A percentile compares a stretch with the other conserved stretches of the same genome.
Evolutionary conservation across 2,113 vertebrate species (phyloP).

Genomic region (Cinclus cinclus): DNA sequence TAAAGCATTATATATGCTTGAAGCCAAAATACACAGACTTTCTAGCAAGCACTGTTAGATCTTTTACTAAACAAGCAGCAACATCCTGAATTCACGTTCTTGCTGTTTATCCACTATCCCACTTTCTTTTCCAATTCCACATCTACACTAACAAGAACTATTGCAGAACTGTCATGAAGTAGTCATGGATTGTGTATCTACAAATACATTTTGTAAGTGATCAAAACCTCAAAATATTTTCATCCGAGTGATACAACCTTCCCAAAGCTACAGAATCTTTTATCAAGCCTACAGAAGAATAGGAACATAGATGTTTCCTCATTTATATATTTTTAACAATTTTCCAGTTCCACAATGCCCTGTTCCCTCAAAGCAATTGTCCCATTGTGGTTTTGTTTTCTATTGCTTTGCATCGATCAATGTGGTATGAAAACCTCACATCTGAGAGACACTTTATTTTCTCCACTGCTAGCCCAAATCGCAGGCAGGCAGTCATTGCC

Average conservation of each 20-base stretch:
- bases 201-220: background rate
- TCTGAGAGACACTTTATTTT: conserved; percentile 11
- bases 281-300: background rate
- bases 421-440: background rate
- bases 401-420: background rate
- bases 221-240: background rate
- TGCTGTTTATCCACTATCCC: background rate
- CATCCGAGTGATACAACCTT: background rate
- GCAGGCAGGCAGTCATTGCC: background rate
- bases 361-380: background rate
- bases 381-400: background rate
- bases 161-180: background rate
- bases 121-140: background rate
- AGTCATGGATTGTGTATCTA: background rate
- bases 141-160: background rate
- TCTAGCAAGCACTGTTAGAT: background rate
- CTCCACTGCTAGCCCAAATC: background rate
- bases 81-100: background rate
- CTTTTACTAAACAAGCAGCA: background rate
- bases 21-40: conserved; percentile 21
- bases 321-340: background rate
- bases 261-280: background rate
- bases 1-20: background rate
- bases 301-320: background rate
- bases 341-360: background rate